Percentiles rank a stretch among this genome's conserved stretches.
phyloP scores from a whole-genome alignment of 2,888 invertebrate genomes.

The Isotomurus palustris region DNA sequence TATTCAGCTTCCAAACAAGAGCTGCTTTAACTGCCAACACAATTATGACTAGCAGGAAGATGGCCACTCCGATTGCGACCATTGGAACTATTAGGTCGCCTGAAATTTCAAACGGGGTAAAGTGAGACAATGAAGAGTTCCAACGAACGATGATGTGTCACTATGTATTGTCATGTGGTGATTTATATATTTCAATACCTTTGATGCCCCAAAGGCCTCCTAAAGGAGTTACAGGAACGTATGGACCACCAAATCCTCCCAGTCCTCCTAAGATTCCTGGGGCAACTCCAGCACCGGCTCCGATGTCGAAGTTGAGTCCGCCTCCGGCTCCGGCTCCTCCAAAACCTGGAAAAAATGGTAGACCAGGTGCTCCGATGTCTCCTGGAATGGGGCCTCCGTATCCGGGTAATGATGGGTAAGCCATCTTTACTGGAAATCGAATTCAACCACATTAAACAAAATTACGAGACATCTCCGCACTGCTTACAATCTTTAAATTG shows the following conservation, averaged over 20 bases:
- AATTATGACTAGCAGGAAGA: slow-evolving; percentile 41
- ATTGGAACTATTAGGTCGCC: slow-evolving; percentile 45
- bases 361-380: no score
- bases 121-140: background rate
- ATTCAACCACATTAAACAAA: no score
- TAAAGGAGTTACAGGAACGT: slow-evolving; percentile 43
- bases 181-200: slow-evolving; percentile 16
- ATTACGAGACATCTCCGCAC: no score
- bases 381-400: no score
- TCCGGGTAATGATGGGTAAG: no score
- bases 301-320: slow-evolving; percentile 20
- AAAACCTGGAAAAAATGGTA: no score
- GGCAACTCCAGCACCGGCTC: slow-evolving; percentile 21
- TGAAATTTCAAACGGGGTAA: background rate
- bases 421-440: no score
- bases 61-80: slow-evolving; percentile 42
- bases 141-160: background rate
- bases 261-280: slow-evolving; percentile 12
- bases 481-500: no score
- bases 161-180: background rate
- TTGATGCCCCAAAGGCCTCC: slow-evolving; percentile 41
- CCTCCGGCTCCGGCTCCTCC: slow-evolving; percentile 18
- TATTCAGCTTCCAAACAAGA: slow-evolving; percentile 36
- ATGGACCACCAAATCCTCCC: slow-evolving; percentile 33
- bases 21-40: slow-evolving; percentile 44